A percentile compares a stretch with the other conserved stretches of the same genome.
These are phyloP conservation scores for Pluvialis apricaria DNA, from an alignment of 2,113 vertebrate species.

Conservation along the genomic window DNA sequence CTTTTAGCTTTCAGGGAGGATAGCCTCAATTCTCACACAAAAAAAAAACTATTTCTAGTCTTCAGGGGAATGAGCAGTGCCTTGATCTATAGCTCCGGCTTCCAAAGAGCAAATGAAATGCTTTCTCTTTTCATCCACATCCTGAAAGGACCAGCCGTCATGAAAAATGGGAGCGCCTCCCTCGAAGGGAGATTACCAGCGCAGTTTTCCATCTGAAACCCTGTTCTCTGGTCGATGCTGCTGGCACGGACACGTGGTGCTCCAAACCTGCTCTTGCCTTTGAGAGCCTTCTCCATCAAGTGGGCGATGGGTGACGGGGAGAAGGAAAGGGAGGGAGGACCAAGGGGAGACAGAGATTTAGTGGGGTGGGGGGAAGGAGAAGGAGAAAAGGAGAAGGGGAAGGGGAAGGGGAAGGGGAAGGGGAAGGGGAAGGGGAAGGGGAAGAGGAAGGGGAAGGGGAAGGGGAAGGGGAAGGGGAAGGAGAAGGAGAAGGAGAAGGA, in stretches of 20 bases:
- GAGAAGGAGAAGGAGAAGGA: accelerated
- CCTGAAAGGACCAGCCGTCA: background rate
- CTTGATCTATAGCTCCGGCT: conserved; percentile 34
- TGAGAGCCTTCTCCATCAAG: background rate
- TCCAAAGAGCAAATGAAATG: conserved; percentile 44
- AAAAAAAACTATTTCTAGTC: background rate
- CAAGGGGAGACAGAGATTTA: background rate
- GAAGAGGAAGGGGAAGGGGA: background rate
- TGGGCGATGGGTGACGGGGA: too few species aligned
- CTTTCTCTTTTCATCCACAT: conserved; percentile 37
- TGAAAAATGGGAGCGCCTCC: conserved; percentile 21
- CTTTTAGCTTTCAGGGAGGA: conserved; percentile 2
- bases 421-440: too few species aligned
- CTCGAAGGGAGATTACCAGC: background rate
- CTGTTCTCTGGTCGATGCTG: background rate
- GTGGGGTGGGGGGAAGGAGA: accelerated
- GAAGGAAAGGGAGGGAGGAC: background rate
- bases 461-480: background rate
- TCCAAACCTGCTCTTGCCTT: background rate
- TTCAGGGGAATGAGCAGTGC: conserved; percentile 9
- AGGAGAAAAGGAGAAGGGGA: background rate
- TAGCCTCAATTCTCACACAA: background rate
- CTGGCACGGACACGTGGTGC: background rate
- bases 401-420: too few species aligned
- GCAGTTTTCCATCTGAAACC: background rate